Base-by-base conservation (phyloP, 2,888 invertebrate species). In the Octonoba sinensis region DNA sequence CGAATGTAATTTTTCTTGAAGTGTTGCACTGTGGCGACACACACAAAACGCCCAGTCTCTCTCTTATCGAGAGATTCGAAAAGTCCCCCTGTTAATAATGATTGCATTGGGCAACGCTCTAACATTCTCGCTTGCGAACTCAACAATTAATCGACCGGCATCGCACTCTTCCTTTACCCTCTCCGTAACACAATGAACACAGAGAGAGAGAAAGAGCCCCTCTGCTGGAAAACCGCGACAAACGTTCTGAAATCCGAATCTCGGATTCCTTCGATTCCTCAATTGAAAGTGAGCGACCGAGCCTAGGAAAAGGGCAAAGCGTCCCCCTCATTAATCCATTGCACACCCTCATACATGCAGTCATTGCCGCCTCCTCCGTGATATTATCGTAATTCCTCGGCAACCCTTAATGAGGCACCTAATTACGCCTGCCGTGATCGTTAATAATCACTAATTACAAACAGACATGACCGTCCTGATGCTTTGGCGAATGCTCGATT, bases 361-460 rank as follows among this genome's bases (percentile, higher is more conserved):
- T 69, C 81, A 71, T 64, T 59, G 81, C 81, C 81, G 74, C 81
- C 74, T 81, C 79, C 70, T 69, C 59, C 78, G 71, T 59, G 81
- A 82, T 82, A 82, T 82, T 82, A 82, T 82, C 81, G 74, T 82
- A 74, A 82, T 82, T 82, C 75, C 81, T 65, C 81, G 75, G 81
- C 81, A 82, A 82, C 81, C 81, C 81, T 82, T 82, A 82, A 82
- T 82, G 81, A 82, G 81, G 81, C 81, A 82, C 81, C 81, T 82
- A 82, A 82, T 82, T 82, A 82, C 81, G 81, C 70, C 75, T 82
- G 81, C 81, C 81, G 74, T 82, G 81, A 82, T 82, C 81, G 81
- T 82, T 82, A 82, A 82, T 82, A 82, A 82, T 82, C 81, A 69
- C 81, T 82, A 82, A 82, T 82, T 82, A 82, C 81, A 75, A 82